These are phyloP conservation scores for Ciconia boyciana DNA, from an alignment of 2,113 vertebrate genomes.

Conservation along the genomic window DNA sequence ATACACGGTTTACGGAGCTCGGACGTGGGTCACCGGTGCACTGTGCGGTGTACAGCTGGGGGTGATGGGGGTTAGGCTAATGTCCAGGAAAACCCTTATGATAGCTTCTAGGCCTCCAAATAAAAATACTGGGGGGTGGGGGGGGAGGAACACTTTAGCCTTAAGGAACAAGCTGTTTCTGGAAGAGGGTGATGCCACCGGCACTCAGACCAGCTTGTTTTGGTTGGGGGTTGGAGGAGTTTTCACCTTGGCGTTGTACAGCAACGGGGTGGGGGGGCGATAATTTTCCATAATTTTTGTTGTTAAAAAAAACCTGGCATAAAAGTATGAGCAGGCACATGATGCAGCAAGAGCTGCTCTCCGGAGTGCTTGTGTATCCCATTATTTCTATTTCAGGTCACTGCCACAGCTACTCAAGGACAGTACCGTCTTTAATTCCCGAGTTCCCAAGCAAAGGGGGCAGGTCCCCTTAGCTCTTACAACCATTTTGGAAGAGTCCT, in stretches of 20 bases:
- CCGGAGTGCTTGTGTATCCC: neutral
- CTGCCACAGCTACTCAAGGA: constrained; percentile 49
- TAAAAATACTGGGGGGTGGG: neutral
- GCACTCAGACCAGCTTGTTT: neutral
- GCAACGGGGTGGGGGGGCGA: neutral
- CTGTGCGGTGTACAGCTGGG: neutral
- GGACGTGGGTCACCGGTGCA: accelerated
- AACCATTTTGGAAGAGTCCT: neutral
- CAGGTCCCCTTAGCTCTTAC: neutral
- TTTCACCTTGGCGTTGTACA: constrained; percentile 8
- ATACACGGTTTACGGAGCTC: neutral
- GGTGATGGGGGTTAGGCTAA: too few relatives aligned
- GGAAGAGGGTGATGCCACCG: neutral
- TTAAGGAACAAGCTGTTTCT: neutral
- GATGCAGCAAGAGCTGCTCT: constrained; percentile 36
- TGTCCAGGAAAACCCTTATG: neutral
- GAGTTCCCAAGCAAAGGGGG: neutral
- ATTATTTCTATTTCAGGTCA: constrained; percentile 51
- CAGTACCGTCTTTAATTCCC: neutral
- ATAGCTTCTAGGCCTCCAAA: neutral
- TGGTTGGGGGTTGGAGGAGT: neutral
- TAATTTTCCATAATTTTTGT: constrained; percentile 24
- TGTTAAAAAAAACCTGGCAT: neutral
- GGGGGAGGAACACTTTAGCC: accelerated
- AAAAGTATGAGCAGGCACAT: constrained; percentile 28